A percentile compares a stretch with the other conserved stretches of the same genome.
phyloP scores from a whole-genome alignment of 53 echinoderm and acorn worm species.

The Temnopleurus reevesii region DNA sequence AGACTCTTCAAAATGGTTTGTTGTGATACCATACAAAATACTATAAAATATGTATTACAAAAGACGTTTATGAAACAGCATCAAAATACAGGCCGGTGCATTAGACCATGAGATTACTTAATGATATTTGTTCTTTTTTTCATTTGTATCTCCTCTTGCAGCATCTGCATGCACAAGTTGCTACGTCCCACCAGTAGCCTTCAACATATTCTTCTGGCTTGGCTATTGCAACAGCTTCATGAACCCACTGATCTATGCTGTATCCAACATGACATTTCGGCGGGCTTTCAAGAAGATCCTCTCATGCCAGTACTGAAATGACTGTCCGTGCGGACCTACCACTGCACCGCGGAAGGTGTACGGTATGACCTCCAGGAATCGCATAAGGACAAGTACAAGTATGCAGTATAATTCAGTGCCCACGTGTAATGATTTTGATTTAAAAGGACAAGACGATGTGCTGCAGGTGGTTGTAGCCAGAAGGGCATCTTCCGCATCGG shows the following conservation, averaged over 20 bases:
- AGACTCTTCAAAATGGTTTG: no score
- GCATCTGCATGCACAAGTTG: conserved; percentile 72
- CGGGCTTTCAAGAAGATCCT: conserved; percentile 74
- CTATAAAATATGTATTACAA: no score
- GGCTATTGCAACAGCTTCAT: conserved; percentile 93
- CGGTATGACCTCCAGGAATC: background rate
- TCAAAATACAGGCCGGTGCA: no score
- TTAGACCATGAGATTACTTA: background rate
- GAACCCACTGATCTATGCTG: conserved; percentile 84
- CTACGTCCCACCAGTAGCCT: conserved; percentile 71
- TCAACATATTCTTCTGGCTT: conserved; percentile 86
- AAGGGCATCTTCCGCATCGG: conserved; percentile 27
- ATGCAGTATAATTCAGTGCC: conserved; percentile 22
- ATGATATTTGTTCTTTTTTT: background rate
- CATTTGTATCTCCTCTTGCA: background rate
- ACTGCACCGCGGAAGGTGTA: conserved; percentile 32
- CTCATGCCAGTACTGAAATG: conserved; percentile 60
- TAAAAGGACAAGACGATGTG: conserved; percentile 15
- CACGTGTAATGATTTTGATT: conserved; percentile 1
- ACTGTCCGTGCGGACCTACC: conserved; percentile 33
- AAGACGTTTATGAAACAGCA: no score
- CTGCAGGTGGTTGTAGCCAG: conserved; percentile 40
- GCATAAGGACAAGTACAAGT: background rate
- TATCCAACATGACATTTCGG: conserved; percentile 80
- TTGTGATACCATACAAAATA: no score